Evolutionary conservation across 2,797 vertebrate species (phyloP).

Genomic region (Cygnus olor): DNA sequence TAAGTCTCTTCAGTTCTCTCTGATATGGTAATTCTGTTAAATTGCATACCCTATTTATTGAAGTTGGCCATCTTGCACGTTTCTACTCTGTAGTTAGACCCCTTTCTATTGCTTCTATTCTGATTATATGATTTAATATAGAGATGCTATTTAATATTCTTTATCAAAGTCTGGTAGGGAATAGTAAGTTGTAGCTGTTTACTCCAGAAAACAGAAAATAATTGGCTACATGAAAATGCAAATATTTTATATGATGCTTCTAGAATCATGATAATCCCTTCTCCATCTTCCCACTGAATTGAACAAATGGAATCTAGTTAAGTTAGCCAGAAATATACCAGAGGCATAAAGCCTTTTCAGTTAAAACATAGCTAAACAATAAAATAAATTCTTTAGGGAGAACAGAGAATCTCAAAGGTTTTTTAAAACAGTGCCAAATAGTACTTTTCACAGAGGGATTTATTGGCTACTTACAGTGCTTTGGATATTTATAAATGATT

Average conservation of each 20-base stretch:
- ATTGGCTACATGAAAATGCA: not conserved
- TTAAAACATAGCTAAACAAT: not conserved
- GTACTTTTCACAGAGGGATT: not conserved
- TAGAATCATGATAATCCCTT: not conserved
- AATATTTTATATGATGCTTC: not conserved
- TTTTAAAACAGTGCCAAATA: not conserved
- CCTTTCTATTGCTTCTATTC: not conserved
- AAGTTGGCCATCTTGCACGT: not conserved
- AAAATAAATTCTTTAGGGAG: not conserved
- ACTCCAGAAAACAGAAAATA: not conserved
- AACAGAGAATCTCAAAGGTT: not conserved
- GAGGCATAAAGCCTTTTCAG: not conserved
- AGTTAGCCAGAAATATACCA: not conserved
- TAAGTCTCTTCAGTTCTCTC: not conserved
- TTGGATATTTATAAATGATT: not conserved
- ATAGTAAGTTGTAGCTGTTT: not conserved
- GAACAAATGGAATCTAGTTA: not conserved
- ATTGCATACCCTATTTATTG: not conserved
- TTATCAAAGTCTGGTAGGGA: not conserved
- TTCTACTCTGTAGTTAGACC: not conserved
- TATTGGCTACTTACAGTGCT: not conserved
- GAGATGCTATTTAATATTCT: not conserved
- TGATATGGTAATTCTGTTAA: not conserved
- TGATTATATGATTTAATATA: not conserved
- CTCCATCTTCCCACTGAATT: not conserved